Base-by-base conservation (phyloP, 2,797 vertebrate genomes). In the Propithecus deckenii region DNA sequence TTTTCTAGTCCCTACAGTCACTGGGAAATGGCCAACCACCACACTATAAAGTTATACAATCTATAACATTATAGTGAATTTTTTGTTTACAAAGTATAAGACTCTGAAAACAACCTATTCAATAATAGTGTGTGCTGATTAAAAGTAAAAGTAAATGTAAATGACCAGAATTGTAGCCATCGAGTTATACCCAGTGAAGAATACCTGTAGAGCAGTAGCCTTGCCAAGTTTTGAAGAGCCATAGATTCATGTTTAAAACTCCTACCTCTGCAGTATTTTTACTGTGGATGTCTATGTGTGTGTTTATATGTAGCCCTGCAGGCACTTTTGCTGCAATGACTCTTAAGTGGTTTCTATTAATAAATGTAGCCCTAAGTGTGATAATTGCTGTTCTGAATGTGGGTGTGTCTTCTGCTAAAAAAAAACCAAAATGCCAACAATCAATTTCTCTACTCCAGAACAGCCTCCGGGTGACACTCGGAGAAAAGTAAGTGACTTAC, bases 391-490 rank as follows among this genome's bases (percentile, higher is more conserved):
- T 98, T 98, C 90, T 96, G 80, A 96, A 96, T 84, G 98, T 98
- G 97, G 35, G 87, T 90, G 12, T 97, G 15, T 98, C 89, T 98
- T 96, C 75, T 92, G 85, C 97, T 98, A 91, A 98, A 98, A 98
- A 97, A 97, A 65, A 25, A 52, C 93, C 93, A 63, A 98, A 57
- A 97, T 97, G 98, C 98, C 98, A 98, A 99, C 98, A 95, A 98
- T 98, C 88, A 72, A 98, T 99, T 99, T 99, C 98, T 99, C 99
- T 99, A 99, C 99, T 98, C 98, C 99, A 99, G 99, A 99, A 99
- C 99, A 99, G 99, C 99, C 99, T 99, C 99, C 98, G 99, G 99
- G 99, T 99, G 98, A 99, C 99, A 98, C 99, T 99, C 99, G 99
- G 99, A 99, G 99, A 99, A 99, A 99, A 99, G 99, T 99, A 99